Evolutionary conservation across 2,797 vertebrate genomes (phyloP), one percentile per base, ranked within the genome.

Genomic region (Glyptemys insculpta): DNA sequence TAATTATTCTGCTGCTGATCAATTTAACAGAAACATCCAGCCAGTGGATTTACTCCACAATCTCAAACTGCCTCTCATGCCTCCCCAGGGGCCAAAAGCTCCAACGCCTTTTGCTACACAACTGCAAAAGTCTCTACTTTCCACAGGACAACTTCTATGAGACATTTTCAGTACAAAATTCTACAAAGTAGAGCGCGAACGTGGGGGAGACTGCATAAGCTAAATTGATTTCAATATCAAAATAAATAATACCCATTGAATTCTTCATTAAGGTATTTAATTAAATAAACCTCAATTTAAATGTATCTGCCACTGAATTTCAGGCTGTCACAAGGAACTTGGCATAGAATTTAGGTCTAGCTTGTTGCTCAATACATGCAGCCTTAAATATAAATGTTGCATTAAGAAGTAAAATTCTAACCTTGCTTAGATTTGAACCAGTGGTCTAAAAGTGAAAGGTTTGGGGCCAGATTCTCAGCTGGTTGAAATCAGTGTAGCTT

Each of bases 181-280:
- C 91, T 96, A 96, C 65, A 74, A 56, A 85, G 89, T 41, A 92
- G 88, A 80, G 86, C 92, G 49, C 3, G 53, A 92, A 91, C 0
- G 16, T 96, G 94, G 96, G 92, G 84, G 90, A 97, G 96, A 97
- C 1, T 95, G 59, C 92, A 96, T 92, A 89, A 93, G 89, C 94
- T 95, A 96, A 95, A 95, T 89, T 93, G 79, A 95, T 86, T 95
- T 93, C 89, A 83, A 50, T 92, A 92, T 91, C 93, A 95, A 97
- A 97, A 97, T 96, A 97, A 97, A 96, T 97, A 96, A 94, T 95
- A 86, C 9, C 92, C 94, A 97, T 96, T 95, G 93, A 89, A 97
- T 96, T 91, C 96, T 96, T 94, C 89, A 95, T 93, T 97, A 92
- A 96, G 82, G 95, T 97, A 96, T 76, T 86, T 94, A 95, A 94